A percentile compares a stretch with the other conserved stretches of the same genome.
These are phyloP conservation scores for Girardinus metallicus DNA, from an alignment of 2,797 vertebrate species.

Conservation along the genomic window DNA sequence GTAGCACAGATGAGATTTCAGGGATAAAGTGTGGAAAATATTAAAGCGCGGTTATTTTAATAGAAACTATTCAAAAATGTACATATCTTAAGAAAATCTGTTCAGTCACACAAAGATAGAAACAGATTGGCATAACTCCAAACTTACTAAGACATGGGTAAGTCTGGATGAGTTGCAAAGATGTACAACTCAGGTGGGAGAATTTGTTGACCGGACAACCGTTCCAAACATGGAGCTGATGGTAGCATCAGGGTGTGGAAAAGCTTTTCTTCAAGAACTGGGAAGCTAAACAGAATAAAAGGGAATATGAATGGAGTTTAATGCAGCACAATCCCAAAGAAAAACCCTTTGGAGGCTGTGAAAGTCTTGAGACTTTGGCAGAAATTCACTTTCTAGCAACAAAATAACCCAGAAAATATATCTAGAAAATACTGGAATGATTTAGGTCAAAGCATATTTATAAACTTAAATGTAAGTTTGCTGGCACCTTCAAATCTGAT, in stretches of 20 bases:
- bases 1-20: background rate
- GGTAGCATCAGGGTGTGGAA: background rate
- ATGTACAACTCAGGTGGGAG: background rate
- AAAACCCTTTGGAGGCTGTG: background rate
- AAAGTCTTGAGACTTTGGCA: background rate
- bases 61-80: background rate
- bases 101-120: background rate
- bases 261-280: background rate
- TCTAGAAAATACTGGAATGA: background rate
- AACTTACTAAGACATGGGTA: background rate
- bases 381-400: background rate
- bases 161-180: background rate
- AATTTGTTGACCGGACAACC: background rate
- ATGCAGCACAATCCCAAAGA: background rate
- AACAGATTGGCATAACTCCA: background rate
- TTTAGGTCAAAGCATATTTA: background rate
- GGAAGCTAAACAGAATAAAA: background rate
- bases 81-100: background rate
- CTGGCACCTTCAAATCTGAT: background rate
- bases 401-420: background rate
- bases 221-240: background rate
- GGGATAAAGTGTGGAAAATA: background rate
- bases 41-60: background rate
- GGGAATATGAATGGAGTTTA: background rate
- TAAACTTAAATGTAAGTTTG: background rate